Conservation (phyloP, 2,113 vertebrate genomes). For the Anoura caudifer region DNA sequence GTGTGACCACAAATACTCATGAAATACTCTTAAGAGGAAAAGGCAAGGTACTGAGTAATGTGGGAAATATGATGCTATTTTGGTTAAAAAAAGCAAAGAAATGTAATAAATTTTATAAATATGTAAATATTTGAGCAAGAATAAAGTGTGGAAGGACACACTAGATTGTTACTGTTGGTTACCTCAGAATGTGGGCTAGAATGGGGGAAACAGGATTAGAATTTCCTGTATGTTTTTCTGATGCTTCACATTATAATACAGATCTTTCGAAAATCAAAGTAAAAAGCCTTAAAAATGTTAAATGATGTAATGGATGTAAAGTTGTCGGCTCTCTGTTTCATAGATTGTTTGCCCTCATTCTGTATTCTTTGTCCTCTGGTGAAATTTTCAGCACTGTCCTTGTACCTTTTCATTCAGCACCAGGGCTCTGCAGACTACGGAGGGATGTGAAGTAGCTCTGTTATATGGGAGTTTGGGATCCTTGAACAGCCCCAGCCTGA, state of each 20-base stretch:
- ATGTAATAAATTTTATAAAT: background rate
- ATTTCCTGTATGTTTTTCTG: background rate
- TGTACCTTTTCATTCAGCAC: background rate
- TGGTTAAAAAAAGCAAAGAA: background rate
- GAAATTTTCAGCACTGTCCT: background rate
- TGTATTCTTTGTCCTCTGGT: background rate
- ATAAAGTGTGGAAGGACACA: background rate
- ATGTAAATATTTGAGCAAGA: background rate
- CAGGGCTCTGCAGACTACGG: background rate
- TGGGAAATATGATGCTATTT: background rate
- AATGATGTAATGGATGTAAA: background rate
- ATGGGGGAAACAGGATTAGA: background rate
- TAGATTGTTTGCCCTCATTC: background rate
- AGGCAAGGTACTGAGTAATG: background rate
- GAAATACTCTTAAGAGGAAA: background rate
- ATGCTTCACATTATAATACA: background rate
- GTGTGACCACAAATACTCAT: background rate
- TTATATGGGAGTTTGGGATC: background rate
- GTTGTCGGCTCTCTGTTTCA: background rate
- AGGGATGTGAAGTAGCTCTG: background rate
- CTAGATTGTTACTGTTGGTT: background rate
- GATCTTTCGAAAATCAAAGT: background rate
- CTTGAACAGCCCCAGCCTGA: background rate
- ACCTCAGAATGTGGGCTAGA: background rate
- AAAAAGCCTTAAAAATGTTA: background rate